Evolutionary conservation across 30 jellyfish, hydroid and myxozoan genomes (phyloP), one percentile per base, ranked within the genome.

Genomic region (Hydractinia symbiolongicarpus): DNA sequence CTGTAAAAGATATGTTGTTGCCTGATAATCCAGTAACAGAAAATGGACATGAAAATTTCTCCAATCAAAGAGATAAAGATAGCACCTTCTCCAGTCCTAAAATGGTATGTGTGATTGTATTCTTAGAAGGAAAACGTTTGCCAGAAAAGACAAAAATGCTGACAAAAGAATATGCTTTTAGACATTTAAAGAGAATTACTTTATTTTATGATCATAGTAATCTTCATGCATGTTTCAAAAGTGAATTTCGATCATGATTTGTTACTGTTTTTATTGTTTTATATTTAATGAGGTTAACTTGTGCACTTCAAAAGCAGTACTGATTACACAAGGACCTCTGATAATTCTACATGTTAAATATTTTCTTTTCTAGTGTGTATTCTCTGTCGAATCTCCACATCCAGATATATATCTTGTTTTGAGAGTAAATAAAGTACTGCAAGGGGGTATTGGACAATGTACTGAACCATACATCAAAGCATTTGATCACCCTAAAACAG

Each of bases 401-500:
- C 60, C 95, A 5, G 99, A 94, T 4, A 91, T 94, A 6, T 94
- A 88, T 76, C 75, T 94, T 16, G 88, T 94, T 58, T 77, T 94
- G 84, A 77, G 99, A 19, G 85, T 94, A 17, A 82, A 90, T 50
- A 94, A 94, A 82, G 79, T 94, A 58, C 88, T 94, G 54, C 99
- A 94, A 84, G 99, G 99, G 4, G 97, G 99, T 5, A 94, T 94
- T 30, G 83, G 95, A 15, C 96, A 88, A 83, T 94, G 99, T 61
- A 88, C 96, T 9, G 99, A 94, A 81, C 96, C 99, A 5, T 94
- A 94, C 85, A 94, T 94, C 81, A 94, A 85, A 60, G 79, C 95
- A 20, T 84, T 86, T 66, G 99, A 94, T 67, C 88, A 79, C 79
- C 86, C 73, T 19, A 94, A 94, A 82, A 76, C 91, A 19, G 95